A percentile compares a stretch with the other conserved stretches of the same genome.
These are phyloP conservation scores for Dipodomys spectabilis DNA, from an alignment of 2,113 vertebrate genomes.

Conservation along the genomic window DNA sequence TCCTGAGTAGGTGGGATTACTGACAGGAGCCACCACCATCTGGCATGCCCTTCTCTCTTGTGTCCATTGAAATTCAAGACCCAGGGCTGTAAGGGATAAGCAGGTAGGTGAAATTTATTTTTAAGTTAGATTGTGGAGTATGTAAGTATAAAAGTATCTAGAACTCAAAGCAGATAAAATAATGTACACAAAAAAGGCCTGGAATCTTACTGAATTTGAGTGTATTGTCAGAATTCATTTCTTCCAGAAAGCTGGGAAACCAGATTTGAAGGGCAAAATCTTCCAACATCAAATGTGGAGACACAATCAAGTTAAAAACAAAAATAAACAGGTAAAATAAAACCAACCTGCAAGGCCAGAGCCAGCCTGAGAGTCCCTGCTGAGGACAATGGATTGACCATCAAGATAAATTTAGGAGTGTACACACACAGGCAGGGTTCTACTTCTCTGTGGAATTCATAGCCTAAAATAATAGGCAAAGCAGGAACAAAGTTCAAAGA, in stretches of 20 bases:
- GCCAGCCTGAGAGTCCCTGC: not conserved
- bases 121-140: not conserved
- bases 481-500: not conserved
- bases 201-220: not conserved
- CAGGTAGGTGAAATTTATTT: not conserved
- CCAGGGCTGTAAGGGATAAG: not conserved
- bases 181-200: not conserved
- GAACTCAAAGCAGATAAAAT: not conserved
- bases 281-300: conserved; percentile 3
- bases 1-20: too few relatives aligned
- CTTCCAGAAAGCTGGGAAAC: not conserved
- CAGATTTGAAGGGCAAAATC: conserved; percentile 11
- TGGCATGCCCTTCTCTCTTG: not conserved
- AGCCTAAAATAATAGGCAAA: not conserved
- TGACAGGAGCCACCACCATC: too few relatives aligned
- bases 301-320: not conserved
- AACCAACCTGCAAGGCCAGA: not conserved
- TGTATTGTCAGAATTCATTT: not conserved
- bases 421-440: not conserved
- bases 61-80: not conserved
- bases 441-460: not conserved
- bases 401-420: not conserved
- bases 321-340: not conserved
- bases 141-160: not conserved
- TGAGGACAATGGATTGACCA: not conserved